Percentiles rank a stretch among this genome's conserved stretches.
These are phyloP conservation scores for Lithophane socia DNA, from an alignment of 2,888 invertebrate species.

Conservation along the genomic window DNA sequence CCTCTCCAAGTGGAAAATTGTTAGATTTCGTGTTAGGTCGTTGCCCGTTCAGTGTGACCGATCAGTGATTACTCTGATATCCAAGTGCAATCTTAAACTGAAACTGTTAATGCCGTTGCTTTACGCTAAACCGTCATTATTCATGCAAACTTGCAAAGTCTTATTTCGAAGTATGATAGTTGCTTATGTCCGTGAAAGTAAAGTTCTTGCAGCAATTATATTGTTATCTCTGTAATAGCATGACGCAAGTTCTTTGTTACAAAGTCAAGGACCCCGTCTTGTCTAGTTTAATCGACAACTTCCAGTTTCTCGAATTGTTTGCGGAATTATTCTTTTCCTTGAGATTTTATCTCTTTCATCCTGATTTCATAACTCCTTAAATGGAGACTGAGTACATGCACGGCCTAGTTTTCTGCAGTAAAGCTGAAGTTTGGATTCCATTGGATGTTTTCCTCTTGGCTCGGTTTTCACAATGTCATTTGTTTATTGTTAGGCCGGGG, in stretches of 20 bases:
- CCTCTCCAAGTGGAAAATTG: constrained; percentile 85
- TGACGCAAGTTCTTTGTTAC: constrained; percentile 68
- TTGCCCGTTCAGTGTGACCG: constrained; percentile 83
- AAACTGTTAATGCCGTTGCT: constrained; percentile 65
- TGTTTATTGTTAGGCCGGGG: constrained; percentile 49
- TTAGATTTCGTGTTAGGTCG: constrained; percentile 84
- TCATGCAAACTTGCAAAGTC: constrained; percentile 30
- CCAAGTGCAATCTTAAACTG: constrained; percentile 72
- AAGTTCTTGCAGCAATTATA: constrained; percentile 52
- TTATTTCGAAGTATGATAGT: constrained; percentile 15
- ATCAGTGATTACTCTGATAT: constrained; percentile 78
- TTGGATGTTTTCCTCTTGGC: constrained; percentile 54
- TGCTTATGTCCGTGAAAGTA: constrained; percentile 43
- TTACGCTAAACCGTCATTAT: constrained; percentile 48
- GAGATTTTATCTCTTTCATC: constrained; percentile 78
- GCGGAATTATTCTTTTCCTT: constrained; percentile 77
- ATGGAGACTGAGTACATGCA: constrained; percentile 53
- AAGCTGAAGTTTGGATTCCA: constrained; percentile 56
- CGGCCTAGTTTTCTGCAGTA: constrained; percentile 63
- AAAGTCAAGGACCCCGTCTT: constrained; percentile 81
- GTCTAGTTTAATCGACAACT: constrained; percentile 73
- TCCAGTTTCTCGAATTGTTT: constrained; percentile 79
- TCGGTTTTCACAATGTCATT: constrained; percentile 57
- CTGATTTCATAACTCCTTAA: constrained; percentile 67
- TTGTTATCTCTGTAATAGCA: constrained; percentile 47